These are phyloP conservation scores for Odocoileus virginianus DNA, from an alignment of 2,113 vertebrate genomes.

Conservation along the genomic window DNA sequence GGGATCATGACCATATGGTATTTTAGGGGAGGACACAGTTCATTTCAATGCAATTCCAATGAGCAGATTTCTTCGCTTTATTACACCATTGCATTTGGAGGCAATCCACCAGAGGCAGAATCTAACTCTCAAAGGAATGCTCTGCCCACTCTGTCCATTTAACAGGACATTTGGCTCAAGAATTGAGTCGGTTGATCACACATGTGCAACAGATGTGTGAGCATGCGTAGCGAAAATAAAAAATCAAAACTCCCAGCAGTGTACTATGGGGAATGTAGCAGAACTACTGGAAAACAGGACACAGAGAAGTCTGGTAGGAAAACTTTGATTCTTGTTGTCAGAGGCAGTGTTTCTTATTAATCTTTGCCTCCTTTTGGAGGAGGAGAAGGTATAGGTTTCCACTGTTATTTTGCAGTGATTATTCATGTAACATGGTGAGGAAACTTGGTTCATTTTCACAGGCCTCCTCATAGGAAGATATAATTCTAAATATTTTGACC, in stretches of 20 bases:
- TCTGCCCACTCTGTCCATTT: conserved; percentile 86
- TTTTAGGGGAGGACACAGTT: conserved; percentile 87
- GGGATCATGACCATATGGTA: conserved; percentile 82
- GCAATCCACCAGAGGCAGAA: conserved; percentile 83
- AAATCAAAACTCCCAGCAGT: conserved; percentile 82
- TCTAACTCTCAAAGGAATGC: conserved; percentile 83
- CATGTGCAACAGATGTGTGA: conserved; percentile 87
- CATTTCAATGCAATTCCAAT: conserved; percentile 84
- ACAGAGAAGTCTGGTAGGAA: conserved; percentile 74
- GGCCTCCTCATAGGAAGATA: conserved; percentile 71
- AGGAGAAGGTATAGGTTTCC: conserved; percentile 56
- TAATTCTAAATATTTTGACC: conserved; percentile 77
- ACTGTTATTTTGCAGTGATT: conserved; percentile 74
- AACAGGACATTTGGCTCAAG: conserved; percentile 83
- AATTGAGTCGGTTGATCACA: conserved; percentile 81
- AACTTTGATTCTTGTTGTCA: conserved; percentile 79
- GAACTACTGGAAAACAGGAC: conserved; percentile 83
- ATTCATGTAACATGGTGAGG: conserved; percentile 70
- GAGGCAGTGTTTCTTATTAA: conserved; percentile 75
- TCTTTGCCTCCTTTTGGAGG: conserved; percentile 59
- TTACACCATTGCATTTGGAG: conserved; percentile 82
- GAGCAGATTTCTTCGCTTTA: conserved; percentile 84
- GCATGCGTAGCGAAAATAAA: conserved; percentile 82
- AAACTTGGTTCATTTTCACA: conserved; percentile 73
- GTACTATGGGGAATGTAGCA: conserved; percentile 81